phyloP scores from a whole-genome alignment of 2,797 vertebrate genomes.

The Argentina silus region DNA sequence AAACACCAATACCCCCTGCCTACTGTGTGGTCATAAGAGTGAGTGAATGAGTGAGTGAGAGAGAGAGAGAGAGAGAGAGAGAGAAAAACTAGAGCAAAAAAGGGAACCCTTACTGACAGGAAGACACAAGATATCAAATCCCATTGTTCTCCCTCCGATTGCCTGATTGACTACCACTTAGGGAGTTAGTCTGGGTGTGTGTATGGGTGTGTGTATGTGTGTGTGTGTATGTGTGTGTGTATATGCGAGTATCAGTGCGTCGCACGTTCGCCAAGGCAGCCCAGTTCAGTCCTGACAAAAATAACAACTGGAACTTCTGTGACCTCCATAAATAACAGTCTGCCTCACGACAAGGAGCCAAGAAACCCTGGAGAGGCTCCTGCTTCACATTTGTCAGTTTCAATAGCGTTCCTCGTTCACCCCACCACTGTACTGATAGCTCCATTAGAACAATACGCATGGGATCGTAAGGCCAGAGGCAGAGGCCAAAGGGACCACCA shows the following conservation, averaged over 20 bases:
- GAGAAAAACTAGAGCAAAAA: no score
- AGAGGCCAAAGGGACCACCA: neutral
- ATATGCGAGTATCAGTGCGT: neutral
- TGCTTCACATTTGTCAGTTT: neutral
- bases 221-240: neutral
- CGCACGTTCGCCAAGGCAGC: neutral
- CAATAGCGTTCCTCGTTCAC: neutral
- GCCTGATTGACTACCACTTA: no score
- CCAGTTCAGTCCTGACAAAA: neutral
- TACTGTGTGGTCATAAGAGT: neutral
- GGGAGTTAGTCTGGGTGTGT: neutral
- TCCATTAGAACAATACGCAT: neutral
- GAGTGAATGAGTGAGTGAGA: no score
- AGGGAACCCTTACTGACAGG: no score
- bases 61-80: no score
- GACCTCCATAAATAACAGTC: constrained; percentile 3
- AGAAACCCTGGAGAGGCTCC: neutral
- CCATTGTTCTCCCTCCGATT: no score
- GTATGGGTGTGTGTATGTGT: constrained; percentile 7
- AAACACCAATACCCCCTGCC: neutral
- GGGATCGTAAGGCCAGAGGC: neutral
- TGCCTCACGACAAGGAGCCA: neutral
- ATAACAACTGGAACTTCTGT: constrained; percentile 5
- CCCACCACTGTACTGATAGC: neutral
- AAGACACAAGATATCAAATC: no score